Conservation (phyloP, 2,888 invertebrate genomes). For the Limenitis camilla region DNA sequence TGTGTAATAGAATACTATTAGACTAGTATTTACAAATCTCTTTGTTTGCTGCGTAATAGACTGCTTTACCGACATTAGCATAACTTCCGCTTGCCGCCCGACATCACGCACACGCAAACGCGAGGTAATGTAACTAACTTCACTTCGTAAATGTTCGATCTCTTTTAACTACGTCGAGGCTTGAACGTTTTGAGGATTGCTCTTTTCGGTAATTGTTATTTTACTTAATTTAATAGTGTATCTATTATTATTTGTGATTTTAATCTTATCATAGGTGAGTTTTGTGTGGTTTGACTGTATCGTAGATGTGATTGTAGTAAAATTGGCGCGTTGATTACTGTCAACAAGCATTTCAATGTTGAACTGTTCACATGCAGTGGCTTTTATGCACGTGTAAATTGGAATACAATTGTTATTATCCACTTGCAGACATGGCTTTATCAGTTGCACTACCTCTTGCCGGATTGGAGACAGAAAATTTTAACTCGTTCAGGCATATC, state of each 20-base stretch:
- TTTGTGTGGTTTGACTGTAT: constrained; percentile 31
- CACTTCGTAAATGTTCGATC: constrained; percentile 70
- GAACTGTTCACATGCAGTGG: constrained; percentile 51
- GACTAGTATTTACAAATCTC: constrained; percentile 9
- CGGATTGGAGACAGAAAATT: constrained; percentile 72
- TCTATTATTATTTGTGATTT: constrained; percentile 30
- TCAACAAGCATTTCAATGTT: constrained; percentile 52
- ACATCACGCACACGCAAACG: constrained; percentile 63
- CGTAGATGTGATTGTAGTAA: constrained; percentile 35
- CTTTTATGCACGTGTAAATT: constrained; percentile 67
- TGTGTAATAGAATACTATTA: not conserved
- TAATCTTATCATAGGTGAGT: constrained; percentile 41
- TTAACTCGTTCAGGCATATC: constrained; percentile 67
- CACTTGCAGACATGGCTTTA: constrained; percentile 74
- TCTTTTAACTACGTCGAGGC: constrained; percentile 67
- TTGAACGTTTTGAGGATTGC: constrained; percentile 63
- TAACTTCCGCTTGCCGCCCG: constrained; percentile 66
- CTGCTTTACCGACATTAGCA: constrained; percentile 51
- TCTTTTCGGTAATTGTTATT: constrained; percentile 70
- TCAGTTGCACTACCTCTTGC: constrained; percentile 76
- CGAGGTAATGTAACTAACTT: constrained; percentile 53
- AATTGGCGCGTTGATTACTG: constrained; percentile 69
- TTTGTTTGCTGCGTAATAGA: constrained; percentile 52
- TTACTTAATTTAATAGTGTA: constrained; percentile 39
- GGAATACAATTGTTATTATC: constrained; percentile 49